Evolutionary conservation across 2,113 vertebrate genomes (phyloP), one percentile per base, ranked within the genome.

Genomic region (Neogale vison): DNA sequence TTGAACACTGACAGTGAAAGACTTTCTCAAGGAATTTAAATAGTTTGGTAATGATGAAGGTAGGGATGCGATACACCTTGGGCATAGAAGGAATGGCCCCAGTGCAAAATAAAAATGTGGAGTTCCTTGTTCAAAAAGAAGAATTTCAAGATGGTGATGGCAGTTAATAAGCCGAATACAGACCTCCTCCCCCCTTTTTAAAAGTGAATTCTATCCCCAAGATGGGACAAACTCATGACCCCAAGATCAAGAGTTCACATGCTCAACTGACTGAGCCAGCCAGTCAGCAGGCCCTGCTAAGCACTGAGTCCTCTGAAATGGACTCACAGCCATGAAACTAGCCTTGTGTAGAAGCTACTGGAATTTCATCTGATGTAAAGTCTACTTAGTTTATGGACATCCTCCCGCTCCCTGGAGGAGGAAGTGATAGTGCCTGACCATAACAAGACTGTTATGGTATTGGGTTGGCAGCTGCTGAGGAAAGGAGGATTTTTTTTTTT

Each of bases 1-100:
- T 88, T 79, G 93, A 85, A 81, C 55, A 89, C 14, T 79, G 61
- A 15, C 47, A 84, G 18, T 67, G 72, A 82, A 90, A 74, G 55
- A 80, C 42, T 26, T 83, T 89, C 57, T 89, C 79, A 84, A 87
- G 84, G 45, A 90, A 85, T 93, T 86, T 93, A 80, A 17, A 34
- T 59, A 57, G 17, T 86, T 85, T 61, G 65, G 29, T 81, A 67
- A 59, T 52, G 12, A 80, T 17, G 0, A 0, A 50, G 15, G 12
- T 31, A 61, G 39, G 61, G 42, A 90, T 23, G 34, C 50, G 24
- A 63, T 42, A 52, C 8, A 21, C 57, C 23, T 45, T 71, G 52
- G 55, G 12, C 50, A n/a, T 15, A 71, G 59, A 85, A 76, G 42
- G 24, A 39, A 31, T 57, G 42, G 10, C 4, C 29, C 71, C 17